These are phyloP conservation scores for Loris lydekkerianus DNA, from an alignment of 2,797 vertebrate species.

Conservation along the genomic window DNA sequence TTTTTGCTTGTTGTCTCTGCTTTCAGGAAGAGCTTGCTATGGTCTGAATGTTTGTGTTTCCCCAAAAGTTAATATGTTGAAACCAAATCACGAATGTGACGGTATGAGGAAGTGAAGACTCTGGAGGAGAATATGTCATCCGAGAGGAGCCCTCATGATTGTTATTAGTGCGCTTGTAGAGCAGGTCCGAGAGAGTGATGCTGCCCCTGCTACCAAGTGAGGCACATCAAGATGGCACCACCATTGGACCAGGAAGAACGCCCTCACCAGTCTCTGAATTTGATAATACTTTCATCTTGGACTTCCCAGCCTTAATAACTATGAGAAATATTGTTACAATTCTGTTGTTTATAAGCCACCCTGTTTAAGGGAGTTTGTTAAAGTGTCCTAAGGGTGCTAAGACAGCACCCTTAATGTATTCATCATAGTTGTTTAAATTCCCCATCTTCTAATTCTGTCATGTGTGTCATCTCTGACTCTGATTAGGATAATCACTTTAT, in stretches of 20 bases:
- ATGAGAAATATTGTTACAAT: background rate
- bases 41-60: background rate
- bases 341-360: background rate
- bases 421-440: background rate
- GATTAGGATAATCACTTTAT: background rate
- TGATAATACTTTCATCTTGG: background rate
- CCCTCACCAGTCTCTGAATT: too few relatives aligned
- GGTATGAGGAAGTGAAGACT: background rate
- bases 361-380: background rate
- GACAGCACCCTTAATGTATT: background rate
- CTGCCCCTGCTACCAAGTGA: background rate
- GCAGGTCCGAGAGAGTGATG: background rate
- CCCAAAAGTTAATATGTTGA: background rate
- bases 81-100: background rate
- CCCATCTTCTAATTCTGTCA: background rate
- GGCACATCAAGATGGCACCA: too few relatives aligned
- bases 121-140: background rate
- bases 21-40: background rate
- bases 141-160: background rate
- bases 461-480: background rate
- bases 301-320: background rate
- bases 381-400: background rate
- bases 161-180: background rate
- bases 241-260: background rate
- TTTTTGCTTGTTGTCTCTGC: background rate